Base-by-base conservation (phyloP, 2,888 invertebrate species). In the Chrysomela aeneicollis region DNA sequence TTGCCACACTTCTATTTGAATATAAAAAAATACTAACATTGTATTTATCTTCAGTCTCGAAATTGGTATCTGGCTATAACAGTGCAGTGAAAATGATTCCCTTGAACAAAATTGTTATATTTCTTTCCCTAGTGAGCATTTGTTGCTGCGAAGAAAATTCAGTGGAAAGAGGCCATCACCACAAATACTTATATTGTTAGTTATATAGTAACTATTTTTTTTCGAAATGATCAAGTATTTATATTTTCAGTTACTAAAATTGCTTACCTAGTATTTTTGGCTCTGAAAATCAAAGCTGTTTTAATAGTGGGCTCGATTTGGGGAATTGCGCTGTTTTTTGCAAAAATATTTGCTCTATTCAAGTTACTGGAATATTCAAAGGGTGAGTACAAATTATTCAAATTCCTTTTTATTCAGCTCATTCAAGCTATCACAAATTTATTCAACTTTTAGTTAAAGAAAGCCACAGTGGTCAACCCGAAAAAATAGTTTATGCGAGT, bases 231-330 rank as follows among this genome's bases (percentile, higher is more conserved):
- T 42, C 10, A 15, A 15, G 2, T 15, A 1, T n/a, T 42, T 42
- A 15, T 42, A 21, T 50, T 78, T 76, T 53, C 55, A 79, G 79
- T 75, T 72, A 74, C 76, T 30, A 74, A 73, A 15, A 62, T 78
- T 12, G 72, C 74, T 35, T 81, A 79, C 61, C 70, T 80, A 59
- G 73, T 76, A 12, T 82, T 81, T 67, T 67, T 81, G 30, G 78
- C 76, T 0, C 69, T 82, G 10, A 82, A 82, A 73, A 69, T 79
- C 9, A 82, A 82, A 74, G 69, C 79, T 26, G 73, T 79, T 8
- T 75, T 81, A 49, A 72, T 80, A 12, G 66, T 81, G 49, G 81
- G 79, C 22, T 73, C 77, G 1, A 71, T 79, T 52, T 77, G 81
- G 57, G 74, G 77, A 15, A 64, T 79, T 26, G 73, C 77, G 18